Conservation (phyloP, 2,797 vertebrate species). For the Siniperca undulata region DNA sequence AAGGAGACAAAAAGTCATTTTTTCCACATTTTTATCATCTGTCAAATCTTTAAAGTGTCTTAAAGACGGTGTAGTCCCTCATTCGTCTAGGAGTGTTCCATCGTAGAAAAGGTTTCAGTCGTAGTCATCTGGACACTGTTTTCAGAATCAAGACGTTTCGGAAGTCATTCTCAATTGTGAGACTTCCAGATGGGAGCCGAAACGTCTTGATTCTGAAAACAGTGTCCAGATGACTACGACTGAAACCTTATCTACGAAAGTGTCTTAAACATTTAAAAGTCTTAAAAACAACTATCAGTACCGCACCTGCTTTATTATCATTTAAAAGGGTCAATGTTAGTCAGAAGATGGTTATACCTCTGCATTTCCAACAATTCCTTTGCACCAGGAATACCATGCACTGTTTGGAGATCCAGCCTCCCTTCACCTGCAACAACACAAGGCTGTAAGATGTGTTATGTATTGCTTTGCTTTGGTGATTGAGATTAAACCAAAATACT, state of each 20-base stretch:
- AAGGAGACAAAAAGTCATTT: background rate
- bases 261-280: background rate
- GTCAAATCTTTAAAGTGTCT: background rate
- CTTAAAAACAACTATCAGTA: background rate
- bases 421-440: background rate
- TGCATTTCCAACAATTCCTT: slow-evolving; percentile 5
- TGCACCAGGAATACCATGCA: background rate
- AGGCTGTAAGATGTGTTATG: background rate
- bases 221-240: too few species aligned
- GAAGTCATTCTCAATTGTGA: too few species aligned
- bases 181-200: too few species aligned
- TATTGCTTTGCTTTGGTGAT: background rate
- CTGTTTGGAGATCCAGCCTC: background rate
- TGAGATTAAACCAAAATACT: background rate
- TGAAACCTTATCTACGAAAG: too few species aligned
- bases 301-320: background rate
- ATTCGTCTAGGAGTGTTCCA: too few species aligned
- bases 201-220: too few species aligned
- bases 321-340: background rate
- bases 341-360: background rate
- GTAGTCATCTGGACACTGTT: too few species aligned
- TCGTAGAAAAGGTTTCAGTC: too few species aligned
- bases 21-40: background rate
- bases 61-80: too few species aligned
- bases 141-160: too few species aligned